Percentiles rank a stretch among this genome's conserved stretches.
These are phyloP conservation scores for Leptinotarsa haldemani DNA, from an alignment of 2,888 invertebrate genomes.

Conservation along the genomic window DNA sequence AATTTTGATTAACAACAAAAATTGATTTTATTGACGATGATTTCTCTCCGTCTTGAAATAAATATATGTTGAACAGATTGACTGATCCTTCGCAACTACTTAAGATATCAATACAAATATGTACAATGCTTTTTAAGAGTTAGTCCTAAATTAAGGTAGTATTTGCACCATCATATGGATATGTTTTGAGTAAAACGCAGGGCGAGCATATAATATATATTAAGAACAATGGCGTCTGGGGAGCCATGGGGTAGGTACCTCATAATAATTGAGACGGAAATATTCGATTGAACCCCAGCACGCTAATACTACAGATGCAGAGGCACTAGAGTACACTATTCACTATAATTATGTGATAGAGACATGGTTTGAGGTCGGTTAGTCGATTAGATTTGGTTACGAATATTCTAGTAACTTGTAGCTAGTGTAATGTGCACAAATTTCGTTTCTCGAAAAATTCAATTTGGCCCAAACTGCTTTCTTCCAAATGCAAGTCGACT, in stretches of 20 bases:
- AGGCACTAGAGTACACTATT: slow-evolving; percentile 64
- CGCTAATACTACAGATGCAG: slow-evolving; percentile 63
- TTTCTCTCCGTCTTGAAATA: not conserved
- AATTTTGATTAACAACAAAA: not conserved
- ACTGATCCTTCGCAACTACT: slow-evolving; percentile 21
- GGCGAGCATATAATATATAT: slow-evolving; percentile 56
- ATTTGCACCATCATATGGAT: slow-evolving; percentile 65
- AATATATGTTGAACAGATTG: not conserved
- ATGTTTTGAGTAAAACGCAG: slow-evolving; percentile 62
- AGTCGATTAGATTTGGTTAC: not conserved
- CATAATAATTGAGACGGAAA: slow-evolving; percentile 38
- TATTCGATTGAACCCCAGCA: slow-evolving; percentile 50
- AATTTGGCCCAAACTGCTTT: not conserved
- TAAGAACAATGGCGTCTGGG: slow-evolving; percentile 55
- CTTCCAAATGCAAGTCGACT: slow-evolving; percentile 5
- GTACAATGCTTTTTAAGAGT: slow-evolving; percentile 52
- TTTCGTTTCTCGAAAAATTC: not conserved
- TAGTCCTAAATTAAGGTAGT: slow-evolving; percentile 55
- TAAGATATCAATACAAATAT: slow-evolving; percentile 46
- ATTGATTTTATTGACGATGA: not conserved
- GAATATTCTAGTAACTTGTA: not conserved
- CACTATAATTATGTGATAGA: slow-evolving; percentile 60
- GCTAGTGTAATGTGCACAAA: not conserved
- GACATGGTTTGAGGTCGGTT: slow-evolving; percentile 31
- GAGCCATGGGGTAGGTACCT: slow-evolving; percentile 37